Conservation (phyloP, 2,888 invertebrate species). For the Dolichomitus sp. region DNA sequence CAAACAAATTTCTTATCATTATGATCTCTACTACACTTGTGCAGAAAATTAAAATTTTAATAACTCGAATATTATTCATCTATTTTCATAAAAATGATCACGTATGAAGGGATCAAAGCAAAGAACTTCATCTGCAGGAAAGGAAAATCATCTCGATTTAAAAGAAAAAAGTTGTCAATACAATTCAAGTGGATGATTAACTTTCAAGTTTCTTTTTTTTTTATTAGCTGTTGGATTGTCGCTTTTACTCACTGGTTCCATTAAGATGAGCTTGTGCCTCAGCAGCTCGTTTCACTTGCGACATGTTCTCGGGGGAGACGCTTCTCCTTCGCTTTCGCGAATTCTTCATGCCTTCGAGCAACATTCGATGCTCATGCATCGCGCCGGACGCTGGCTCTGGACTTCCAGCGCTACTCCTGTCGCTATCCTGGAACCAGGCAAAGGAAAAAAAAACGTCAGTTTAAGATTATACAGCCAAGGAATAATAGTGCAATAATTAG, state of each 20-base stretch:
- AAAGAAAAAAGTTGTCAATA: background rate
- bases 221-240: background rate
- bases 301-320: conserved; percentile 84
- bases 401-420: conserved; percentile 85
- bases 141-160: too few relatives aligned
- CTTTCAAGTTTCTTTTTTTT: background rate
- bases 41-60: too few relatives aligned
- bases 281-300: conserved; percentile 87
- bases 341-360: conserved; percentile 82
- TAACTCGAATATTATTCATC: too few relatives aligned
- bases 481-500: conserved; percentile 38
- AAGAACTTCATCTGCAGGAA: too few relatives aligned
- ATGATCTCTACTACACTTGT: background rate
- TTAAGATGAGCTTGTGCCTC: conserved; percentile 89
- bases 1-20: background rate
- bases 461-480: conserved; percentile 12
- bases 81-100: too few relatives aligned
- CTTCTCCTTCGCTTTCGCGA: conserved; percentile 81
- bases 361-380: conserved; percentile 83
- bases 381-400: conserved; percentile 82
- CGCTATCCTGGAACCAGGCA: conserved; percentile 82
- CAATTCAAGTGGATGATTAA: too few relatives aligned
- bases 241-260: conserved; percentile 89
- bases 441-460: conserved; percentile 41
- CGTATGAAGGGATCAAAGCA: too few relatives aligned